phyloP scores from a whole-genome alignment of 2,888 invertebrate species.

The Temnothorax rugatulus region DNA sequence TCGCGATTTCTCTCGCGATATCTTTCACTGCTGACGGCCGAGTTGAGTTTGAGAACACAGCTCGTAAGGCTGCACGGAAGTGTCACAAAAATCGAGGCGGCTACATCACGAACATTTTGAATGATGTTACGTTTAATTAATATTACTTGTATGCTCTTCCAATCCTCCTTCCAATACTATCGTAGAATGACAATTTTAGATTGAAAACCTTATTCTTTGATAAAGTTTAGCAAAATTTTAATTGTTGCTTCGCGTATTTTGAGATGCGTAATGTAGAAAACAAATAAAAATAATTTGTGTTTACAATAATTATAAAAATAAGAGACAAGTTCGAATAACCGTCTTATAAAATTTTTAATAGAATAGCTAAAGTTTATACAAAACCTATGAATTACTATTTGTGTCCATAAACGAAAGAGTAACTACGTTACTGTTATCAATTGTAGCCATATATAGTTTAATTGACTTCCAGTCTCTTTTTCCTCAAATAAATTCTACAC shows the following conservation, averaged over 20 bases:
- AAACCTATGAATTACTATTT: neutral
- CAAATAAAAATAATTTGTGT: no score
- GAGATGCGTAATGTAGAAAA: neutral
- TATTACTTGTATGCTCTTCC: neutral
- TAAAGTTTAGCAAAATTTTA: neutral
- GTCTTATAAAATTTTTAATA: neutral
- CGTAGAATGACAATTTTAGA: neutral
- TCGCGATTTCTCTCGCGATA: slow-evolving; percentile 64
- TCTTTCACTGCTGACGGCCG: slow-evolving; percentile 74
- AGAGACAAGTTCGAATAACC: neutral
- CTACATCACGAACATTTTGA: neutral
- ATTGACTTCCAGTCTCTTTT: neutral
- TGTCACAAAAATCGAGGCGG: neutral
- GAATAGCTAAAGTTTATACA: neutral
- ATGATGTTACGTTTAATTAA: neutral
- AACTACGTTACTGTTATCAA: neutral
- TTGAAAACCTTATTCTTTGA: neutral
- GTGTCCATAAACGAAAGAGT: neutral
- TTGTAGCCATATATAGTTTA: neutral
- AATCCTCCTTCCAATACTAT: neutral
- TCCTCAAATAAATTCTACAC: neutral
- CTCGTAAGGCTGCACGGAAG: neutral
- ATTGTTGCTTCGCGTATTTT: neutral
- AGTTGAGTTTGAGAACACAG: neutral
- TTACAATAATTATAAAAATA: neutral